phyloP scores from a whole-genome alignment of 2,797 vertebrate species.

The Bucorvus abyssinicus region DNA sequence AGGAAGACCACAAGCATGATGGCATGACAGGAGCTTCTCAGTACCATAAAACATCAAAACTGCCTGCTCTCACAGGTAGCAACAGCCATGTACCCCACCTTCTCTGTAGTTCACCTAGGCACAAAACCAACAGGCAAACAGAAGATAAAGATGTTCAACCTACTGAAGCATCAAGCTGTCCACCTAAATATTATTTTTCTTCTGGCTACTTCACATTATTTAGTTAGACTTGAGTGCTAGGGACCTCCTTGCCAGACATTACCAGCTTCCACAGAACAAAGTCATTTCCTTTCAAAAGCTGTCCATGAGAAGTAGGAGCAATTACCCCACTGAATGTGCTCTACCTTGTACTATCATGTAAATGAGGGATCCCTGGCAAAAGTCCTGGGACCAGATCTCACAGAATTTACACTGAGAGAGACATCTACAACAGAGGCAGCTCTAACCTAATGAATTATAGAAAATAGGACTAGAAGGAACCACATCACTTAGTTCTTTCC shows the following conservation, averaged over 20 bases:
- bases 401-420: neutral
- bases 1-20: rapidly evolving
- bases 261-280: neutral
- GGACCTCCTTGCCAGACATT: neutral
- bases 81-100: neutral
- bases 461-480: neutral
- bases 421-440: neutral
- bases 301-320: neutral
- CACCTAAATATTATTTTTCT: neutral
- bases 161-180: neutral
- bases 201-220: neutral
- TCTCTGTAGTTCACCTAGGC: neutral
- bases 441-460: neutral
- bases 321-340: neutral
- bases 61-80: neutral
- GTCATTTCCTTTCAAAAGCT: neutral
- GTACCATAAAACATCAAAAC: neutral
- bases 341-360: neutral
- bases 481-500: neutral
- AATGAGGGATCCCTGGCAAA: neutral
- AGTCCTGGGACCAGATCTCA: neutral
- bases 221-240: neutral
- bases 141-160: neutral
- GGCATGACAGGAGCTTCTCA: neutral
- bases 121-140: neutral